A percentile compares a stretch with the other conserved stretches of the same genome.
These are phyloP conservation scores for Tachina fera DNA, from an alignment of 2,888 invertebrate genomes.

Conservation along the genomic window DNA sequence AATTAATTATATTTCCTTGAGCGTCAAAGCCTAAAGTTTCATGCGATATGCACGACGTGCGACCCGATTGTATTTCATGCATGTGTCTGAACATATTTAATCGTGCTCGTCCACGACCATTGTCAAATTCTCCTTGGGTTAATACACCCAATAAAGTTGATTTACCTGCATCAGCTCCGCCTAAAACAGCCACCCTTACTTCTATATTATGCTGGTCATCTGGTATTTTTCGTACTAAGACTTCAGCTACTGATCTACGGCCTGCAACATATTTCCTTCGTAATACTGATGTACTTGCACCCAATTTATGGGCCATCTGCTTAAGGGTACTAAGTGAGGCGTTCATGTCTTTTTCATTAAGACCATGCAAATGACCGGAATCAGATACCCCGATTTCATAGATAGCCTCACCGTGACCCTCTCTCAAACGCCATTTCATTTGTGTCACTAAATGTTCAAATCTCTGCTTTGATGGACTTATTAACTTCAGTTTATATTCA, in stretches of 20 bases:
- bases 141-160: slow-evolving; percentile 97
- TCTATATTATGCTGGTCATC: slow-evolving; percentile 95
- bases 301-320: slow-evolving; percentile 94
- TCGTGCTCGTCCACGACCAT: slow-evolving; percentile 96
- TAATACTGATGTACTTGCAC: slow-evolving; percentile 91
- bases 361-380: slow-evolving; percentile 93
- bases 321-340: slow-evolving; percentile 92
- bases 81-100: slow-evolving; percentile 97
- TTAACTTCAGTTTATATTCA: slow-evolving; percentile 97
- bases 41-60: slow-evolving; percentile 97
- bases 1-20: slow-evolving; percentile 92
- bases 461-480: slow-evolving; percentile 94
- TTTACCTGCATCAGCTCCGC: slow-evolving; percentile 98
- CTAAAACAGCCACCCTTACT: slow-evolving; percentile 95
- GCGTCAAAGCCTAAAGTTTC: slow-evolving; percentile 98
- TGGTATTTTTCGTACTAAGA: slow-evolving; percentile 93
- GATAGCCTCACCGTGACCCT: slow-evolving; percentile 98
- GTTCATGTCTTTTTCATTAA: slow-evolving; percentile 92
- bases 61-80: slow-evolving; percentile 96
- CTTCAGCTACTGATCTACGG: slow-evolving; percentile 90
- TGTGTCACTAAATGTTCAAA: slow-evolving; percentile 99
- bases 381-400: slow-evolving; percentile 98
- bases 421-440: slow-evolving; percentile 98
- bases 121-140: slow-evolving; percentile 97
- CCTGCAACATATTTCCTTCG: slow-evolving; percentile 85